Base-by-base conservation (phyloP, 2,113 vertebrate genomes). In the Epinephelus cyanopodus region DNA sequence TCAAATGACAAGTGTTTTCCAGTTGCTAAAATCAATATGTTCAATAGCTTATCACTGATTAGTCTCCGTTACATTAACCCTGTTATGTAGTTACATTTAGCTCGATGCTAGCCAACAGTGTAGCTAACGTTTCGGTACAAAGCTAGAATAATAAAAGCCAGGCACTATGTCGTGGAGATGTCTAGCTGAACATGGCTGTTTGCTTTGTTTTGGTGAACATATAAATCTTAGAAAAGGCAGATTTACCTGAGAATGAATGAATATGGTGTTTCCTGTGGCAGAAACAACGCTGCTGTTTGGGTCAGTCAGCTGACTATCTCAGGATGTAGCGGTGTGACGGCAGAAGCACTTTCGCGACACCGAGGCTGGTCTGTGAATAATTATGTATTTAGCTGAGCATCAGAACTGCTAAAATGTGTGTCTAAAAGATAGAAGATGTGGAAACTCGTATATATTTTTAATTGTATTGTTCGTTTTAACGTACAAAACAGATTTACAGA, bases 241-340 rank as follows among this genome's bases (percentile, higher is more conserved):
- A 65, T 29, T 77, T 85, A 90, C 91, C 90, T 73, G 69, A 12
- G 37, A 53, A 25, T 83, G 87, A 56, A 53, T 60, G 58, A 17
- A 52, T 27, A 3, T 13, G 39, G 29, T 47, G 56, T 71, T 85
- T 90, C 87, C 76, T 65, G 67, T 21, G 3, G 68, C 21, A 37
- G 42, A 27, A 14, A 65, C 37, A 25, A 25, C 2, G 4, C 42
- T 33, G 1, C 47, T 76, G 73, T 82, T 87, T 69, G 37, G 23
- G 18, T 18, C 39, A 1, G 83, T 89, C 92, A 92, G 89, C 83
- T 92, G 92, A 90, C 83, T 18, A n/a, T 12, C 17, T 15, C 60
- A 8, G 2, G 5, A 3, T 13, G 4, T 1, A 21, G 15, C 23
- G 1, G 15, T 3, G 25, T 63, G 33, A 25, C 57, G 19, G 12